These are phyloP conservation scores for Crotalus tigris DNA, from an alignment of 2,113 vertebrate species.

Conservation along the genomic window DNA sequence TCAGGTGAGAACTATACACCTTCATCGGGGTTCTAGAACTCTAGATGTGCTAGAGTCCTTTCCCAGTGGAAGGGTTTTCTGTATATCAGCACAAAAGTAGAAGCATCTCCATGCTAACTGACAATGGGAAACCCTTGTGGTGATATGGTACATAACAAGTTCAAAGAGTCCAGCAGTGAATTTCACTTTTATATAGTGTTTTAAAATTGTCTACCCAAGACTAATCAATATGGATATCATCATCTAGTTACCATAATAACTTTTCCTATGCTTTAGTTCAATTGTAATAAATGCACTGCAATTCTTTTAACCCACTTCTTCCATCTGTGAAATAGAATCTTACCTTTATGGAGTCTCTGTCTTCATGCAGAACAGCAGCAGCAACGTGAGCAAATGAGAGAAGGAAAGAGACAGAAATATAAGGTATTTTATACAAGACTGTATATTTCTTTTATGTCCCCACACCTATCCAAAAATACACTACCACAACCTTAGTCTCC, in stretches of 20 bases:
- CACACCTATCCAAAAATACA: background rate
- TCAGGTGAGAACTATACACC: too few relatives aligned
- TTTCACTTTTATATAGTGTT: background rate
- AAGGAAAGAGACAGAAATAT: constrained; percentile 46
- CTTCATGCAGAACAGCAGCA: constrained; percentile 65
- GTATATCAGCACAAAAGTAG: background rate
- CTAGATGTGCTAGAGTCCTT: background rate
- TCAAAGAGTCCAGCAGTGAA: background rate
- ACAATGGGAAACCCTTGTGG: background rate
- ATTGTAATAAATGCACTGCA: background rate
- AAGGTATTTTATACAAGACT: constrained; percentile 68
- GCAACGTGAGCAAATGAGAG: background rate
- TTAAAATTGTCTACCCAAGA: background rate
- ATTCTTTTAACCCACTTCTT: background rate
- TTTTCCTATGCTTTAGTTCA: background rate
- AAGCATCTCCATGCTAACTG: background rate
- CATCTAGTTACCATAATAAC: background rate
- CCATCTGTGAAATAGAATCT: constrained; percentile 48
- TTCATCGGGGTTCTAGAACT: background rate
- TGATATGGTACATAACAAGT: background rate
- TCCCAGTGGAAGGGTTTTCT: background rate
- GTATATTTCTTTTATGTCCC: constrained; percentile 41
- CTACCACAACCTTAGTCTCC: background rate
- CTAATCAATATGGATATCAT: rapidly evolving
- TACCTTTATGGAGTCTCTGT: constrained; percentile 88